Conservation (phyloP, 53 echinoderm and acorn worm species). For the Echinarachnius parma region DNA sequence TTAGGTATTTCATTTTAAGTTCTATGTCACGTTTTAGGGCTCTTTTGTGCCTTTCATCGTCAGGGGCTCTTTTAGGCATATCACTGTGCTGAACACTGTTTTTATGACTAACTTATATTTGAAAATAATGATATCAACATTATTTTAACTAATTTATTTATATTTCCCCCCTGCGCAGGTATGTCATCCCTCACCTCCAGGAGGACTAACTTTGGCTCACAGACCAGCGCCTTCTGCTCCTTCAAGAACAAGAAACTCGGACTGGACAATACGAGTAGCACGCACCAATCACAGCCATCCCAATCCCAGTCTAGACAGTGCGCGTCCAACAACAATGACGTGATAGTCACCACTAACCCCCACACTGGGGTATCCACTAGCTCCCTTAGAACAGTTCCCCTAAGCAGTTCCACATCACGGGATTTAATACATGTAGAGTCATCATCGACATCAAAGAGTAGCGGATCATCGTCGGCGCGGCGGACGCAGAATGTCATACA, state of each 20-base stretch:
- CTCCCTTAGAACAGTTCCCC: constrained; percentile 55
- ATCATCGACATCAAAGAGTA: constrained; percentile 29
- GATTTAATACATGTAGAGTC: too few species aligned
- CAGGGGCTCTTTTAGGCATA: too few species aligned
- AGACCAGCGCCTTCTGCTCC: constrained; percentile 83
- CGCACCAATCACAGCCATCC: not conserved
- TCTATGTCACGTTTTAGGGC: too few species aligned
- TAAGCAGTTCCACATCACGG: constrained; percentile 39
- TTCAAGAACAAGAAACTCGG: constrained; percentile 74
- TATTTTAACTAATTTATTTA: not conserved
- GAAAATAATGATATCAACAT: too few species aligned
- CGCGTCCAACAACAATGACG: constrained; percentile 62
- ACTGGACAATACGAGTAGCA: constrained; percentile 28
- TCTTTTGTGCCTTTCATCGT: too few species aligned
- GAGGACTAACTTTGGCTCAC: constrained; percentile 69
- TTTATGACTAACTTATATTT: too few species aligned
- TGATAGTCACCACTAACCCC: constrained; percentile 59
- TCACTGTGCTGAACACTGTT: too few species aligned
- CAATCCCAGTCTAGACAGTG: constrained; percentile 14
- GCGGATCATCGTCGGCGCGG: constrained; percentile 23
- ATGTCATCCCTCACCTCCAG: constrained; percentile 52
- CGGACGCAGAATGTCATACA: constrained; percentile 75
- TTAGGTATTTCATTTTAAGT: too few species aligned
- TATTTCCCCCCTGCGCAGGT: constrained; percentile 2
- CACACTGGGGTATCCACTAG: constrained; percentile 47